A percentile compares a stretch with the other conserved stretches of the same genome.
Evolutionary conservation across 2,797 vertebrate genomes (phyloP).

Genomic region (Brotogeris chrysoptera): DNA sequence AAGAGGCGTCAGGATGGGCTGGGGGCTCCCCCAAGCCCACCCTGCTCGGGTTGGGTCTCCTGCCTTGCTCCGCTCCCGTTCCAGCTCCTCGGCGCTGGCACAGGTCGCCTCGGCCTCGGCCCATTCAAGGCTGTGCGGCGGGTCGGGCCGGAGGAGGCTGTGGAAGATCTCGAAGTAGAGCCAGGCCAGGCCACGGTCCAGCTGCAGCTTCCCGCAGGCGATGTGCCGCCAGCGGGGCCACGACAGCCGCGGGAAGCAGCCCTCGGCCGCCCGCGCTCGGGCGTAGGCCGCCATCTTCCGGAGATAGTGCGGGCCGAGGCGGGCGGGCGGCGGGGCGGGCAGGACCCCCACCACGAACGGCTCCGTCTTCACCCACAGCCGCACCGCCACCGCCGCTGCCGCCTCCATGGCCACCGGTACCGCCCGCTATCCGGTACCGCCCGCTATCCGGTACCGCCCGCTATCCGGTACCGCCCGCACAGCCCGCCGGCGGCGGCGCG

Average conservation of each 20-base stretch:
- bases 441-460: neutral
- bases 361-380: constrained; percentile 90
- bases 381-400: neutral
- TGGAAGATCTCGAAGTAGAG: constrained; percentile 94
- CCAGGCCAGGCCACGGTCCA: constrained; percentile 89
- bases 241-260: constrained; percentile 85
- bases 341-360: constrained; percentile 89
- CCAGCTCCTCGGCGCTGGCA: constrained; percentile 82
- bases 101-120: constrained; percentile 89
- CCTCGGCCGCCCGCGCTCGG: constrained; percentile 78
- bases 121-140: constrained; percentile 83
- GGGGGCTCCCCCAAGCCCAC: neutral
- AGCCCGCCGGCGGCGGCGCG: no score
- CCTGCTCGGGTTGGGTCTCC: neutral
- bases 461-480: neutral
- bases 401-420: neutral
- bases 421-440: neutral
- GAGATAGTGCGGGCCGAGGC: constrained; percentile 90
- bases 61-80: constrained; percentile 88
- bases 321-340: constrained; percentile 83
- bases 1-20: accelerated
- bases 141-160: constrained; percentile 75
- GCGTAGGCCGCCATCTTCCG: constrained; percentile 90
- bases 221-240: constrained; percentile 94
- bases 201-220: constrained; percentile 93